phyloP scores from a whole-genome alignment of 1,140 invertebrate species.

The Mylabris phalerata region DNA sequence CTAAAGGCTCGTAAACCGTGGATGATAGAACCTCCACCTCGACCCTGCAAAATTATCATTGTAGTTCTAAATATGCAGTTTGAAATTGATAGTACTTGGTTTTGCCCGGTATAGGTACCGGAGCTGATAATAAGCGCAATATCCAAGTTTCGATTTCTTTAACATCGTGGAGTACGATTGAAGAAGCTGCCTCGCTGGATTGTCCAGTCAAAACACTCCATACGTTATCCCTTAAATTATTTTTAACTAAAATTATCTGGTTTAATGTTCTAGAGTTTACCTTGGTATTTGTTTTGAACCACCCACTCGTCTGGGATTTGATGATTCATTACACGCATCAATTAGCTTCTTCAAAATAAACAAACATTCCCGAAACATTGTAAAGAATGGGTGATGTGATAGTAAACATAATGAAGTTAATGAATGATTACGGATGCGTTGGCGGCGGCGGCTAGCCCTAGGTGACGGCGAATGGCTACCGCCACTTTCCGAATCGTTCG shows the following conservation, averaged over 20 bases:
- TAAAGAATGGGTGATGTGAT: slow-evolving; percentile 98
- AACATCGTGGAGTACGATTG: slow-evolving; percentile 90
- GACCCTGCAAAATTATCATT: slow-evolving; percentile 32
- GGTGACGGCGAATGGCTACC: slow-evolving; percentile 81
- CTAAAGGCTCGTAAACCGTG: slow-evolving; percentile 77
- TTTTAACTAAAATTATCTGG: slow-evolving; percentile 1
- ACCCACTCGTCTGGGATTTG: slow-evolving; percentile 76
- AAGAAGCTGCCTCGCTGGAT: slow-evolving; percentile 69
- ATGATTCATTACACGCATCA: slow-evolving; percentile 93
- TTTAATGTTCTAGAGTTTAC: slow-evolving; percentile 45
- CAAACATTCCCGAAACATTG: slow-evolving; percentile 94
- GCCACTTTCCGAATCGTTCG: slow-evolving; percentile 78
- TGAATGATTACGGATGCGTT: slow-evolving; percentile 80
- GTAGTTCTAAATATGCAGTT: too few relatives aligned
- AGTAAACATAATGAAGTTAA: slow-evolving; percentile 95
- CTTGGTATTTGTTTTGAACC: slow-evolving; percentile 78
- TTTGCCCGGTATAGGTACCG: slow-evolving; percentile 94
- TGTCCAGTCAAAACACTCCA: slow-evolving; percentile 82
- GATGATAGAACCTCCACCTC: slow-evolving; percentile 83
- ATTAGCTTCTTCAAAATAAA: slow-evolving; percentile 92
- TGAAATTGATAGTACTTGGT: slow-evolving; percentile 62
- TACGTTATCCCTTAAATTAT: slow-evolving; percentile 69
- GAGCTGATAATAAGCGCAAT: slow-evolving; percentile 86
- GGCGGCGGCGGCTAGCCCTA: slow-evolving; percentile 70
- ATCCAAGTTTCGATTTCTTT: slow-evolving; percentile 99